A percentile compares a stretch with the other conserved stretches of the same genome.
phyloP scores from a whole-genome alignment of 2,888 invertebrate genomes.

The Agriopis marginaria region DNA sequence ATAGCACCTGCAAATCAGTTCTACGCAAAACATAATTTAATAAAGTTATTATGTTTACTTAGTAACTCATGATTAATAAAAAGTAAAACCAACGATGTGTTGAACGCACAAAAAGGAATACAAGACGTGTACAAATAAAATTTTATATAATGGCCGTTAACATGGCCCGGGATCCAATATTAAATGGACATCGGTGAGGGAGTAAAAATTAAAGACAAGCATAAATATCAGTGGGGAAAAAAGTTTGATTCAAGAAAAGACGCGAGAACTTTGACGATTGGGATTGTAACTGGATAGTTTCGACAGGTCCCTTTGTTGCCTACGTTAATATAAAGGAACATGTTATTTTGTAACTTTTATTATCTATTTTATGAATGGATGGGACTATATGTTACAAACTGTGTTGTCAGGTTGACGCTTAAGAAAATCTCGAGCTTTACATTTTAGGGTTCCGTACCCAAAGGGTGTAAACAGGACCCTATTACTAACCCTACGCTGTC shows the following conservation, averaged over 20 bases:
- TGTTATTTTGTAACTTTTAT: slow-evolving; percentile 65
- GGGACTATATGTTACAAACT: slow-evolving; percentile 38
- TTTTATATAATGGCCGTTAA: slow-evolving; percentile 85
- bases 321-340: slow-evolving; percentile 66
- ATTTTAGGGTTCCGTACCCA: not conserved
- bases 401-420: slow-evolving; percentile 5
- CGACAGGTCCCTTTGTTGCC: slow-evolving; percentile 65
- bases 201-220: slow-evolving; percentile 85
- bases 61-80: slow-evolving; percentile 73
- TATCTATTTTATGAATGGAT: slow-evolving; percentile 74
- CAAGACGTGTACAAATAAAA: slow-evolving; percentile 81
- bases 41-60: slow-evolving; percentile 42
- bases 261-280: slow-evolving; percentile 72
- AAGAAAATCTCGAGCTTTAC: not conserved
- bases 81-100: slow-evolving; percentile 79
- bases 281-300: slow-evolving; percentile 81
- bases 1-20: not conserved
- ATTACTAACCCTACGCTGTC: no score
- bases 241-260: slow-evolving; percentile 74
- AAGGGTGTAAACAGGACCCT: not conserved
- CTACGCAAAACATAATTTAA: slow-evolving; percentile 9
- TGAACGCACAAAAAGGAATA: slow-evolving; percentile 75
- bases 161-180: slow-evolving; percentile 78
- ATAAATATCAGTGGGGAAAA: slow-evolving; percentile 78
- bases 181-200: slow-evolving; percentile 80